Evolutionary conservation across 64 coral and sea anemone genomes (phyloP).

Genomic region (Actinia tenebrosa): DNA sequence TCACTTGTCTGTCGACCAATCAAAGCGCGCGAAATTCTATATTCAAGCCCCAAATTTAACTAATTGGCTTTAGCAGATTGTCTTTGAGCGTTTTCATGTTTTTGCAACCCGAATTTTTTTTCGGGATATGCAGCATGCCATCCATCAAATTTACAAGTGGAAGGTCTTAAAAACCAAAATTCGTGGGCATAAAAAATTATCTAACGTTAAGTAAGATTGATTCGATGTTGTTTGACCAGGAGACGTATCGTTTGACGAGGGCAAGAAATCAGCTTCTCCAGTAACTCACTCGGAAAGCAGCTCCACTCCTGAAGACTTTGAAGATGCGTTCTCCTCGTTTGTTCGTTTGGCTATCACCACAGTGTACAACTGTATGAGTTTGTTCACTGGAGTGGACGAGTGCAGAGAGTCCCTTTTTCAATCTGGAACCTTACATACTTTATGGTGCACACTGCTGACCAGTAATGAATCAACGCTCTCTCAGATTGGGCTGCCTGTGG

Average conservation of each 20-base stretch:
- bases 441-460: slow-evolving; percentile 84
- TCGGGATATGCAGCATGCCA: no score
- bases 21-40: no score
- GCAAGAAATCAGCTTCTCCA: not conserved
- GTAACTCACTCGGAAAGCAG: slow-evolving; percentile 16
- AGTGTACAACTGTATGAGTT: slow-evolving; percentile 77
- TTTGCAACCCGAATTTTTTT: no score
- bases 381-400: slow-evolving; percentile 53
- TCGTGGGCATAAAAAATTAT: no score
- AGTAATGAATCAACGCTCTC: slow-evolving; percentile 45
- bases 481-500: slow-evolving; percentile 73
- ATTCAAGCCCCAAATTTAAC: no score
- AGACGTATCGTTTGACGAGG: slow-evolving; percentile 22
- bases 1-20: no score
- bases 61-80: no score
- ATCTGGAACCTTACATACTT: slow-evolving; percentile 53
- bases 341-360: slow-evolving; percentile 62
- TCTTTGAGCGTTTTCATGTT: no score
- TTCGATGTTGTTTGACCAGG: not conserved
- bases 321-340: slow-evolving; percentile 72
- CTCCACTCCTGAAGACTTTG: slow-evolving; percentile 63
- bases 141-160: no score
- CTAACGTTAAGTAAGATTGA: no score
- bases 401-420: slow-evolving; percentile 60
- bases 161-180: no score